Percentiles rank a stretch among this genome's conserved stretches.
Evolutionary conservation across 2,797 vertebrate species (phyloP).

Genomic region (Pteropus rufus): DNA sequence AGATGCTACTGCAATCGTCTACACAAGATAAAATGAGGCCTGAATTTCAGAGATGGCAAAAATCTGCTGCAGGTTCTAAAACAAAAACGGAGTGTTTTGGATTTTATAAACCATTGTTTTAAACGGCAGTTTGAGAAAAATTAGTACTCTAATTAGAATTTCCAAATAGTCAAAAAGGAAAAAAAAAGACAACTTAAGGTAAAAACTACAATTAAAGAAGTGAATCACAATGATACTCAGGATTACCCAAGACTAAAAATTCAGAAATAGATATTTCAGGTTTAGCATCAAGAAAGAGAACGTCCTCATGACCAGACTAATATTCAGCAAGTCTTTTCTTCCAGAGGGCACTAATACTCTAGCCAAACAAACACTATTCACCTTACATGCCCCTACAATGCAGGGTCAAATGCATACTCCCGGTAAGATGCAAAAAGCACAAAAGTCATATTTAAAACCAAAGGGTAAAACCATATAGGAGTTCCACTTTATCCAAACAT

Average conservation of each 20-base stretch:
- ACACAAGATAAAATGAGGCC: not conserved
- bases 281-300: constrained; percentile 73
- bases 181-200: constrained; percentile 28
- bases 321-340: constrained; percentile 76
- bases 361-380: constrained; percentile 64
- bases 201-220: constrained; percentile 58
- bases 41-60: not conserved
- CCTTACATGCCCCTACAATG: constrained; percentile 69
- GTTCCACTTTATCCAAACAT: constrained; percentile 33
- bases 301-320: constrained; percentile 74
- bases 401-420: constrained; percentile 12
- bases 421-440: not conserved
- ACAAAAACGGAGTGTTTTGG: constrained; percentile 21
- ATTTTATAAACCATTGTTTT: constrained; percentile 28
- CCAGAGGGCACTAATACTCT: constrained; percentile 61
- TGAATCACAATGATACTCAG: constrained; percentile 61
- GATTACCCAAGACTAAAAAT: constrained; percentile 72
- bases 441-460: constrained; percentile 47
- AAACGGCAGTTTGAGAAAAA: constrained; percentile 27
- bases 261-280: constrained; percentile 77
- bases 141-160: constrained; percentile 33
- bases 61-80: constrained; percentile 23
- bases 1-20: not conserved
- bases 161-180: constrained; percentile 26
- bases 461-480: not conserved